Base-by-base conservation (phyloP, 2,797 vertebrate species). In the Phrynocephalus forsythii region DNA sequence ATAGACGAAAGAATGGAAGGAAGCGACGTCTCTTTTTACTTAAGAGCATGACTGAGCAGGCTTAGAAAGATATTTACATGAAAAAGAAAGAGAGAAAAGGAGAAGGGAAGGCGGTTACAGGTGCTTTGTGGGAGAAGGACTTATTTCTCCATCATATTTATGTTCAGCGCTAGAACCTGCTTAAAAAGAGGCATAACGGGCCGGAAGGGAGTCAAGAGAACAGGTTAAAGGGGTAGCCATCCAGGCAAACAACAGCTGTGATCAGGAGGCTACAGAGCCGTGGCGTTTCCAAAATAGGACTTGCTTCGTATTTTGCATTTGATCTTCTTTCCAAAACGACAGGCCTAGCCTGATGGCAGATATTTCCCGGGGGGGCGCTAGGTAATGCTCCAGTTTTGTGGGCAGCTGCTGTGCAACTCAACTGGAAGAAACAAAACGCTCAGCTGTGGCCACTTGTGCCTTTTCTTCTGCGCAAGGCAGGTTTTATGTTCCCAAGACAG, bases 381-480 rank as follows among this genome's bases (percentile, higher is more conserved):
- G 11, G 10, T 13, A 0, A 3, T 60, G 33, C 26, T 68, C 44
- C 20, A 30, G 6, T 44, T 18, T 60, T 83, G 48, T 56, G 66
- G 13, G 7, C 82, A 75, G 78, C 79, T 76, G 69, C 38, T 71
- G 26, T 78, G 13, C 16, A 1, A 13, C 56, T 48, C 15, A 13
- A 24, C 3, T 44, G 28, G 44, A 6, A 24, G 5, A 2, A 6
- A 30, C 2, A 0, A 24, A 3, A 63, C 16, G 16, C 44, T 48
- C 52, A 60, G 22, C 67, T 72, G 77, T 1, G 13, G n/a, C 68
- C 68, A 26, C 77, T 26, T 5, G 22, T 38, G 73, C 8, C 28
- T 24, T 56, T 79, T 26, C 63, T 13, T 44, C 30, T 22, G 1
- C 22, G n/a, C 24, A 44, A 22, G 9, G 28, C 7, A 38, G 69